A percentile compares a stretch with the other conserved stretches of the same genome.
Conservation (phyloP, 2,113 vertebrate species). For the Nipponia nippon region DNA sequence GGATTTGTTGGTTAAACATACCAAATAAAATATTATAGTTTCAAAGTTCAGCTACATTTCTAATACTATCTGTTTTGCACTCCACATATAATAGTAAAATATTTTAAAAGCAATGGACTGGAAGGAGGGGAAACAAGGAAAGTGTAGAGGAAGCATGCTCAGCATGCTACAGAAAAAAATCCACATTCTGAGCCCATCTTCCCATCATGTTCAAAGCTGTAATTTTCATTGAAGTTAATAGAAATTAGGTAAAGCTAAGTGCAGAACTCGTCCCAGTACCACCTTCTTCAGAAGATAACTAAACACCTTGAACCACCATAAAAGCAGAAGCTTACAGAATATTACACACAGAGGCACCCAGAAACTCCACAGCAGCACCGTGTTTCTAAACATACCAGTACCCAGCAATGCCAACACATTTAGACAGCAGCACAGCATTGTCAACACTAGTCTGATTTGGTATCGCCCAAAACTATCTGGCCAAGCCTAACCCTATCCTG, state of each 20-base stretch:
- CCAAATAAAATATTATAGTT: not conserved
- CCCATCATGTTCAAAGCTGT: not conserved
- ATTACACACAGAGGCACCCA: not conserved
- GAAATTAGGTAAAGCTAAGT: not conserved
- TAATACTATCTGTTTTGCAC: not conserved
- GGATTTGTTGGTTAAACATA: not conserved
- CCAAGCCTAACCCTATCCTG: not conserved
- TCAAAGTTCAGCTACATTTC: not conserved
- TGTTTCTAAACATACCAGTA: not conserved
- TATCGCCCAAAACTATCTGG: rapidly evolving
- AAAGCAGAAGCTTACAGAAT: not conserved
- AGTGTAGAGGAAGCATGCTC: not conserved
- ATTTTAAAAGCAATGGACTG: not conserved
- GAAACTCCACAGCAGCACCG: not conserved
- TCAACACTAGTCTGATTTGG: not conserved
- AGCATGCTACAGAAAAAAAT: not conserved
- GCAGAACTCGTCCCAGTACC: not conserved
- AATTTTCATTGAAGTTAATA: not conserved
- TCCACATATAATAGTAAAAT: rapidly evolving
- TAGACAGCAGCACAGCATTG: not conserved
- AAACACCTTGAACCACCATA: not conserved
- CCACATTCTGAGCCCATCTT: not conserved
- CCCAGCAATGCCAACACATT: not conserved
- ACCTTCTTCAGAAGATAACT: not conserved
- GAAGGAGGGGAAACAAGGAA: not conserved